Evolutionary conservation across 2,113 vertebrate species (phyloP), one percentile per base, ranked within the genome.

Genomic region (Aix galericulata): DNA sequence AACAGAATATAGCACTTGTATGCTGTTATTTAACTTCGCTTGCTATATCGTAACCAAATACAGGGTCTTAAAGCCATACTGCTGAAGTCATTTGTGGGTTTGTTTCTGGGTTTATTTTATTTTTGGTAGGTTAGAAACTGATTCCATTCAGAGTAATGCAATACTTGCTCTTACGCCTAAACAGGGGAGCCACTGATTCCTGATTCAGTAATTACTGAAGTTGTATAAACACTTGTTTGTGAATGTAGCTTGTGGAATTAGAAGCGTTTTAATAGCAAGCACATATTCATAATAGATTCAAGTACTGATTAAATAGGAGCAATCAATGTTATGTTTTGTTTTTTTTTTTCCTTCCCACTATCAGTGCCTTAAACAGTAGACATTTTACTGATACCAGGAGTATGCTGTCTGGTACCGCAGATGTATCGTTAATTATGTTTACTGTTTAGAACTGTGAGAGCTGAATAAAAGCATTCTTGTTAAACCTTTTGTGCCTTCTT

Each of bases 281-380:
- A 91, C 81, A 63, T 79, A 76, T 67, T 82, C 29, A 17, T 72
- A 44, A 46, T 16, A 42, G 59, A 66, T 58, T 23, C 48, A 36
- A 34, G 66, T 25, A 64, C 38, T 29, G 2, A 55, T 86, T 42
- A 27, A 69, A 55, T 13, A 22, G 48, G 53, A 86, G 53, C 31
- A 81, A 21, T 78, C 78, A 7, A 3, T 4, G 8, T 78, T 62
- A 29, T 2, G 6, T 72, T 8, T 74, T 71, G 75, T 93, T 66
- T 56, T 74, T 71, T 77, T 93, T 66, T 56, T 86, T 80, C 46
- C 22, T 90, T 79, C 50, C 82, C 59, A 77, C 69, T 81, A 59
- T 67, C 91, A 91, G 97, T 97, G 97, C 97, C 98, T 98, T 98
- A 95, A 95, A 79, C 88, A 93, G 63, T 90, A 92, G 82, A 93